Base-by-base conservation (phyloP, 1,140 invertebrate genomes). In the Octopus bimaculoides region DNA sequence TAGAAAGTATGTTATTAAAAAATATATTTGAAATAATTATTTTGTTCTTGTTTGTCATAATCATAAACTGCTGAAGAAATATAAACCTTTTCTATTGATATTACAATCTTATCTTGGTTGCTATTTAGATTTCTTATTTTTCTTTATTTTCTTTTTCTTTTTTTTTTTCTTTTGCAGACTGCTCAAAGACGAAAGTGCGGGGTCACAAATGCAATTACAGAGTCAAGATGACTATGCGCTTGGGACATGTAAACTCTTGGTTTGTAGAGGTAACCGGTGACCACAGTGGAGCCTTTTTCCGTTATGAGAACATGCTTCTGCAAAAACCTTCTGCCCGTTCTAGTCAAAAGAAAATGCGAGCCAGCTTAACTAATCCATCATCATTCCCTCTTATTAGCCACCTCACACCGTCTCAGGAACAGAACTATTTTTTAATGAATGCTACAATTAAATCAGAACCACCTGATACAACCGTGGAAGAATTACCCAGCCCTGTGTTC, bases 221-320 rank as follows among this genome's bases (percentile, higher is more conserved):
- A 20, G 86, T 88, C 56, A 88, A 88, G 77, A 84, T 88, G 41
- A 88, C 87, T 5, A 87, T 87, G 85, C 82, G 87, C 52, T 83
- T 88, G 9, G 87, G 87, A n/a, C 87, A 85, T 75, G 86, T 87
- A 9, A 87, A 88, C 73, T 83, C 81, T 81, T 88, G 87, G 87
- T 88, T 87, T 81, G 87, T 88, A 14, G 87, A 88, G 81, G 84
- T 87, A 41, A 82, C 87, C 20, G 87, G 87, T 26, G 84, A 85
- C 75, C 87, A 88, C 80, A 83, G n/a, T 75, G 74, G 74, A 53
- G 74, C 26, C 5, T 75, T 41, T 53, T 75, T 75, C 74, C 26
- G 52, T 5, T 75, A 75, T 7, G 74, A 75, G 17, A 52, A 75
- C 74, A 52, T 75, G 74, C 74, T 75, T 0, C 41, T 75, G 74